These are phyloP conservation scores for Hesperia comma DNA, from an alignment of 2,888 invertebrate genomes.

Conservation along the genomic window DNA sequence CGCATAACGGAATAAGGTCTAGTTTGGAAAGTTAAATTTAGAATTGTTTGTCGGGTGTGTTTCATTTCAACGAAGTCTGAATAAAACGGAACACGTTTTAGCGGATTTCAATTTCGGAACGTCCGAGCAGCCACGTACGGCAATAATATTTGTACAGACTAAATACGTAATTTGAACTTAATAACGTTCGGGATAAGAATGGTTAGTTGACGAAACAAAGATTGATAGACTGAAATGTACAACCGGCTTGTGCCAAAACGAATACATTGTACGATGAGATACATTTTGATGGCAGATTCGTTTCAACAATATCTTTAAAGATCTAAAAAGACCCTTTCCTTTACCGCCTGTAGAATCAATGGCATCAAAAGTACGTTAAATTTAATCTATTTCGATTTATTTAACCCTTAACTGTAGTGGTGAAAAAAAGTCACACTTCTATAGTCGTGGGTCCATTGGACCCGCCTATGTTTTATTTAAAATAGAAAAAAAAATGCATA, in stretches of 20 bases:
- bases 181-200: slow-evolving; percentile 47
- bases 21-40: slow-evolving; percentile 56
- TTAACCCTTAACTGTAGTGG: too few relatives aligned
- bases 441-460: too few relatives aligned
- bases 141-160: slow-evolving; percentile 31
- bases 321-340: slow-evolving; percentile 2
- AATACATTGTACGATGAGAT: slow-evolving; percentile 43
- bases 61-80: slow-evolving; percentile 65
- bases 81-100: slow-evolving; percentile 71
- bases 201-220: slow-evolving; percentile 41
- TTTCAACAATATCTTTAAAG: slow-evolving; percentile 34
- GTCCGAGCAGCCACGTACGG: slow-evolving; percentile 42
- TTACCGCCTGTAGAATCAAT: too few relatives aligned
- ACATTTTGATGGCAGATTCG: slow-evolving; percentile 20
- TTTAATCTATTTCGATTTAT: too few relatives aligned
- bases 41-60: slow-evolving; percentile 56
- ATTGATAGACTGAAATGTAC: slow-evolving; percentile 42
- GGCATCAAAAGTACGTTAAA: too few relatives aligned
- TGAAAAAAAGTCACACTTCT: too few relatives aligned
- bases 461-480: too few relatives aligned
- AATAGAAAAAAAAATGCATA: too few relatives aligned
- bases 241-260: slow-evolving; percentile 53
- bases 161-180: slow-evolving; percentile 47
- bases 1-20: slow-evolving; percentile 66
- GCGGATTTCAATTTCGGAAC: slow-evolving; percentile 61